Evolutionary conservation across 2,113 vertebrate genomes (phyloP), one percentile per base, ranked within the genome.

Genomic region (Phaethon lepturus): DNA sequence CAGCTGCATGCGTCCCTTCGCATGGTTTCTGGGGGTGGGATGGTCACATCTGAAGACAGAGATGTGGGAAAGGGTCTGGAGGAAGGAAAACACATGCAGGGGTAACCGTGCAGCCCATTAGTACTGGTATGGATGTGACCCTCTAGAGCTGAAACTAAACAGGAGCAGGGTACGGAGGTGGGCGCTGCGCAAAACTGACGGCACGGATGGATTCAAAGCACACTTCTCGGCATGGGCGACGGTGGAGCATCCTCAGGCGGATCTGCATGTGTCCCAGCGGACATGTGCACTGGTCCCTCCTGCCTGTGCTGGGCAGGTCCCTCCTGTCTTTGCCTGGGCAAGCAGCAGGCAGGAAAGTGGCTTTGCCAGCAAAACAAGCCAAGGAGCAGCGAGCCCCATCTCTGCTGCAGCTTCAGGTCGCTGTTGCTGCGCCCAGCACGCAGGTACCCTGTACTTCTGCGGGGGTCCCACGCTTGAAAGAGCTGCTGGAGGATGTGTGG

Each of bases 391-490:
- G 0, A 78, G 71, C 18, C 7, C 1, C 9, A 12, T 19, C n/a
- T 35, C 19, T 9, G 1, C 47, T 81, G 83, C 56, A 80, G 53
- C 63, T 68, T 47, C 33, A 17, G 45, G 49, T 52, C 0, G 0
- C 44, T 35, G 38, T 82, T 45, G 22, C 77, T n/a, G 58, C n/a
- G 28, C 16, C 49, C 73, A 73, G 63, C 17, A 23, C 6, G 3
- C 16, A 0, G 0, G 1, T 42, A 66, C 11, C 22, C 31, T 1
- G 0, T 8, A 3, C 35, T 74, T 56, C 55, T 87, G 50, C 55
- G 38, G 58, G 31, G 31, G 3, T 18, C 17, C 7, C 33, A 5
- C 0, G 0, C 31, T 26, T 76, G 44, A 42, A 73, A 40, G 12
- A 58, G 63, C 83, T 86, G 49, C 88, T 80, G 81, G 50, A 66